Base-by-base conservation (phyloP, 2,113 vertebrate genomes). In the Bos javanicus region DNA sequence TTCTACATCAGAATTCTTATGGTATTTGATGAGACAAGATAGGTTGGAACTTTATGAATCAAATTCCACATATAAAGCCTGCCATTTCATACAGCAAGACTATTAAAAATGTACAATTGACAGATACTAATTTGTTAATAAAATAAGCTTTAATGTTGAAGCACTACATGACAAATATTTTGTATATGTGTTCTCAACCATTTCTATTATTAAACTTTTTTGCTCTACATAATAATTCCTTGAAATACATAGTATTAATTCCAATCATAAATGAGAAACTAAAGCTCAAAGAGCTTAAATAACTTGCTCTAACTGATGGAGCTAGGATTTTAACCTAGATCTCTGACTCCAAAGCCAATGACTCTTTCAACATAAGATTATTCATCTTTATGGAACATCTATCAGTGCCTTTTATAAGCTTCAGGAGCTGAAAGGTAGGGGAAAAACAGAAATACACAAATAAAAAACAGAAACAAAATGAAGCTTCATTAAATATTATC, bases 401-500 rank as follows among this genome's bases (percentile, higher is more conserved):
- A 48, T 56, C 33, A 48, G 21, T 82, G 43, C 33, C 26, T 87
- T 90, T 62, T 54, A 60, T 1, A 50, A 36, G 59, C 26, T 74
- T 87, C 26, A 96, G 46, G 48, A 91, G 6, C 50, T 28, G 91
- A 95, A 93, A 89, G 17, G 8, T 67, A 87, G 46, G 30, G 76
- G 48, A 95, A 94, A 87, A 91, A 54, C 67, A 88, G 26, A 59
- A 93, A 90, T 3, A 94, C 14, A 95, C 6, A 85, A 48, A 95
- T 57, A 86, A 11, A 94, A 74, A 96, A 95, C 36, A 81, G 87
- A 87, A 83, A n/a, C 19, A 52, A 93, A 87, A 97, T 19, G 13
- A 94, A 96, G 7, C 13, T 84, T 96, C 26, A 43, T 59, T 96
- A 92, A 95, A 86, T 81, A 86, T 88, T 43, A 94, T 94, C 25